Evolutionary conservation across 2,113 vertebrate genomes (phyloP), one percentile per base, ranked within the genome.

Genomic region (Excalfactoria chinensis): DNA sequence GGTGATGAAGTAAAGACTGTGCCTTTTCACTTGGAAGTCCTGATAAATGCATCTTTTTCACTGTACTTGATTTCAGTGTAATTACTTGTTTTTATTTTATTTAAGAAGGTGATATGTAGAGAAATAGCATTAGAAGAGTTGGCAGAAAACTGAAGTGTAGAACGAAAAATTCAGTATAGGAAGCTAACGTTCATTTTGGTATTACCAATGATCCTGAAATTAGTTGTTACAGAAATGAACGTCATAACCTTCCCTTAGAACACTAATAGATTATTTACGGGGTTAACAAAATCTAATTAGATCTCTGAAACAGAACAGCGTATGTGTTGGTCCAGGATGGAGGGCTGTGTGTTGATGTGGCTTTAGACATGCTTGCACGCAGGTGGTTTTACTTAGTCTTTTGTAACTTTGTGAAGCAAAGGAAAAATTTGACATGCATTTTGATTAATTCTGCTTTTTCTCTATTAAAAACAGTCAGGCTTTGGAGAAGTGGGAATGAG

Each of bases 301-400:
- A 13, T 66, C 23, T 46, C n/a, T 75, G 7, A 44, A 84, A 28
- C 7, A 83, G 81, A 83, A 37, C 11, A 53, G 26, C 51, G 46
- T 37, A 35, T 44, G 37, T n/a, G 7, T 16, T 79, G 41, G 17
- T 51, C 70, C 43, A 84, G 40, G 28, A 53, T 30, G 20, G 13
- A 51, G 13, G 1, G 19, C 23, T 58, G 25, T 1, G 2, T 34
- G 14, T 17, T 6, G 7, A 0, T 26, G 15, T 44, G 26, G 7
- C 21, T 75, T 82, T 59, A 20, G 55, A 51, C 15, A 15, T 12
- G 26, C 20, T 18, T 84, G 23, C 9, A 16, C 32, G 35, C 20
- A 32, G 40, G 23, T 86, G 44, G 25, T n/a, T 83, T 78, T 77
- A 44, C 30, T 86, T 67, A 20, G 6, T 46, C 72, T 70, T 72